These are phyloP conservation scores for Synergus japonicus DNA, from an alignment of 2,888 invertebrate species.

Conservation along the genomic window DNA sequence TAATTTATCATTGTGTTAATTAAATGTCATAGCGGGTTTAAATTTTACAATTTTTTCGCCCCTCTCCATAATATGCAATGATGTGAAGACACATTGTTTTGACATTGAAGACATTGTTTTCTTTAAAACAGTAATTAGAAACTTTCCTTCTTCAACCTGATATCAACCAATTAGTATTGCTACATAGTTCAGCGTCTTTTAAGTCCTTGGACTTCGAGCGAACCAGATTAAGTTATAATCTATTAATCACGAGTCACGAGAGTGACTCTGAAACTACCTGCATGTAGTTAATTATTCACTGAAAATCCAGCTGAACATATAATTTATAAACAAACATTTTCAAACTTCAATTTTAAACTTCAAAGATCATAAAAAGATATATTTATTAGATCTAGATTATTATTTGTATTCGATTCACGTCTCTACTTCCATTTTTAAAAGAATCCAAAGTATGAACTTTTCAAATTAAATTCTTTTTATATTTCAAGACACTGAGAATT, in stretches of 20 bases:
- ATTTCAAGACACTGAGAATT: no score
- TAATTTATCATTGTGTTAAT: neutral
- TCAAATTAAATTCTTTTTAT: no score
- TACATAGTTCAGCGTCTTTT: conserved; percentile 7
- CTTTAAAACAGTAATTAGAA: no score
- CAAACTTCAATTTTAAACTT: no score
- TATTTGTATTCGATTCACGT: conserved; percentile 34
- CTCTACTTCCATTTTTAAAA: conserved; percentile 43
- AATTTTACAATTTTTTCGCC: neutral
- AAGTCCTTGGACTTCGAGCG: conserved; percentile 29
- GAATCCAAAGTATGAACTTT: neutral
- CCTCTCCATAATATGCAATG: neutral
- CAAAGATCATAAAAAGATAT: no score
- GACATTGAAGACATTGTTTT: no score
- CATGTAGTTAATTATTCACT: neutral
- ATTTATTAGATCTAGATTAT: neutral
- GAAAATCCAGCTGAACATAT: neutral
- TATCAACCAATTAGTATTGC: conserved; percentile 5
- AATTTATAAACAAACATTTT: neutral
- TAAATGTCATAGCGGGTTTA: neutral
- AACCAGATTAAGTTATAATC: conserved; percentile 22
- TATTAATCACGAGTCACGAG: conserved; percentile 14
- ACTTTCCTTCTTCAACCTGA: conserved; percentile 6
- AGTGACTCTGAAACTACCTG: conserved; percentile 21
- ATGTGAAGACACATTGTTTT: neutral